Conservation (phyloP, 1,140 invertebrate species). For the Periplaneta americana region DNA sequence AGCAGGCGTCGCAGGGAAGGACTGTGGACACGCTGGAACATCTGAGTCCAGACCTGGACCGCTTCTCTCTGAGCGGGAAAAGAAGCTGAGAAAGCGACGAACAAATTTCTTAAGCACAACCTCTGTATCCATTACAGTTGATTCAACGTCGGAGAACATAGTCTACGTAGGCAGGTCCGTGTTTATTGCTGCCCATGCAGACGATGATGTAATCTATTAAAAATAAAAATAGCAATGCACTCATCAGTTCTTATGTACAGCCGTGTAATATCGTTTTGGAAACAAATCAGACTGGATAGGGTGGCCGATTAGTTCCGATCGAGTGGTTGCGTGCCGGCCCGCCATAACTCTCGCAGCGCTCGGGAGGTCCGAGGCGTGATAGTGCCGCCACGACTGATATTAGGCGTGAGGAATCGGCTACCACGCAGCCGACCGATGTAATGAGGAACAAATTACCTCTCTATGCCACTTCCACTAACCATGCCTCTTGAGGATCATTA, state of each 20-base stretch:
- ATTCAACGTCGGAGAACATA: no score
- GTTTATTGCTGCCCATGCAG: no score
- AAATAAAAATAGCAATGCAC: not conserved
- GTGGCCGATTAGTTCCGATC: not conserved
- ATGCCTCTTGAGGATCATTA: not conserved
- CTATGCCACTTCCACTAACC: not conserved
- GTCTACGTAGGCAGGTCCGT: no score
- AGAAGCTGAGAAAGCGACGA: no score
- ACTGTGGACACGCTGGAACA: no score
- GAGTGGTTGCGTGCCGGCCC: not conserved
- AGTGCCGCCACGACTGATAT: not conserved
- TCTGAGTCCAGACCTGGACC: no score
- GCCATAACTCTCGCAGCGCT: not conserved
- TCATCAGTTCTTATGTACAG: not conserved
- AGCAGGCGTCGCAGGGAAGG: no score
- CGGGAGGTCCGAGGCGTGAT: not conserved
- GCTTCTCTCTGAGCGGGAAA: no score
- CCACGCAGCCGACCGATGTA: not conserved
- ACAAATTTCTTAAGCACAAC: no score
- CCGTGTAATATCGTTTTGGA: not conserved
- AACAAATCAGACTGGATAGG: not conserved
- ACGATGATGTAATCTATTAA: not conserved
- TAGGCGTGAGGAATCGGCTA: not conserved
- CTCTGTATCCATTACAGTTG: no score
- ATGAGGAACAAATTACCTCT: not conserved